Percentiles rank a stretch among this genome's conserved stretches.
These are phyloP conservation scores for Xanthorhoe spadicearia DNA, from an alignment of 2,888 invertebrate genomes.

Conservation along the genomic window DNA sequence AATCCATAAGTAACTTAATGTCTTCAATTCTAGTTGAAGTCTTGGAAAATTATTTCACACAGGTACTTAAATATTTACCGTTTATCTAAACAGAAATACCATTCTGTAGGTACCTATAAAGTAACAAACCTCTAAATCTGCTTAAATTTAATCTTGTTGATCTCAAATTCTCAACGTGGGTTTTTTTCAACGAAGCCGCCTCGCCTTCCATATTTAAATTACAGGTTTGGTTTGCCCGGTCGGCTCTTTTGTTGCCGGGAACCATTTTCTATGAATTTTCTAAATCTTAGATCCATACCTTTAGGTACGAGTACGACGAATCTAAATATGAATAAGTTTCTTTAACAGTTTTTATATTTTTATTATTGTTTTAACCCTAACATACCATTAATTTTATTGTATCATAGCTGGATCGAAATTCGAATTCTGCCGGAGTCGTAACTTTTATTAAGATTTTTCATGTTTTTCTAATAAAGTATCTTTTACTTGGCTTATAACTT, in stretches of 20 bases:
- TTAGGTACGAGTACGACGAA: background rate
- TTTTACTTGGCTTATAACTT: too few species aligned
- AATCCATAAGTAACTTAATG: too few species aligned
- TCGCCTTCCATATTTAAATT: slow-evolving; percentile 70
- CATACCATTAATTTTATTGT: too few species aligned
- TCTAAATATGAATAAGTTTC: too few species aligned
- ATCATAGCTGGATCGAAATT: too few species aligned
- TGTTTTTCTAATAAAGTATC: too few species aligned
- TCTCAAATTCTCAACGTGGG: slow-evolving; percentile 1
- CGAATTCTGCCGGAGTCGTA: too few species aligned
- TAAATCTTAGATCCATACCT: background rate
- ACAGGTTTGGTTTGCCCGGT: slow-evolving; percentile 67
- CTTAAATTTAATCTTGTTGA: background rate
- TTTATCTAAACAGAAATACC: background rate
- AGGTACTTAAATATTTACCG: background rate
- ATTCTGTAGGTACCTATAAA: background rate
- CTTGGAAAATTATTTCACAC: background rate
- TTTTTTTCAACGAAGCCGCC: slow-evolving; percentile 31
- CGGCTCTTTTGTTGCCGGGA: slow-evolving; percentile 30
- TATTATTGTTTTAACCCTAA: too few species aligned
- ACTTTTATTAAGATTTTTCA: too few species aligned
- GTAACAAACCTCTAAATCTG: slow-evolving; percentile 1
- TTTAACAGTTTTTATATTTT: too few species aligned
- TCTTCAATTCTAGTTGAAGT: too few species aligned
- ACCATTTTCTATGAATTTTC: slow-evolving; percentile 34